Evolutionary conservation across 37 sponge, comb jelly and placozoan species (phyloP), one percentile per base, ranked within the genome.

Genomic region (Cliona cf. orientalis): DNA sequence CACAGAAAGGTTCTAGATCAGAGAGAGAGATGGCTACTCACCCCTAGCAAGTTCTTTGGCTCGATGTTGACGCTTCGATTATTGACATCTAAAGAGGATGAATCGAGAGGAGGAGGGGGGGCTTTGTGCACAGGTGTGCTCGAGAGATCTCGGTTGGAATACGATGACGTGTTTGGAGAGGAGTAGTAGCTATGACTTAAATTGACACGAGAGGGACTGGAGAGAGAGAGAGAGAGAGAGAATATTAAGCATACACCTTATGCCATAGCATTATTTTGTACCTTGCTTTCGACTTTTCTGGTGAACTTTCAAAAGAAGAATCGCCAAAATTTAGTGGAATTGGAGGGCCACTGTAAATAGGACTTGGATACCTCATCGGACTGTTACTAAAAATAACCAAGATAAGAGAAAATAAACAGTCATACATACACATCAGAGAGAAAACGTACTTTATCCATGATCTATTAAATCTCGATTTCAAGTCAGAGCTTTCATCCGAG

Each of bases 41-140:
- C 89, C 64, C 80, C 76, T 68, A 84, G 58, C 1, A 90, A 45
- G 55, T 84, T 90, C 41, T 80, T 84, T 19, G 84, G 85, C n/a
- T 64, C 90, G 34, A 79, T 37, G 32, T 17, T 44, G 5, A 69
- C 36, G 11, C 39, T 65, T 31, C 66, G 64, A 4, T 25, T 62
- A 4, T 28, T 61, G 2, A 21, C n/a, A 6, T 6, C n/a, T n/a
- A n/a, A n/a, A n/a, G n/a, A n/a, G n/a, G n/a, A n/a, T n/a, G n/a
- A n/a, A n/a, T 61, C 5, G 26, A 22, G 63, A 61, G 5, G 67
- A 14, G 43, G 14, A 17, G 66, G 45, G 21, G 33, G 33, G 2
- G 72, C 58, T 57, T 74, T 46, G 40, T 64, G 46, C 41, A 26
- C 22, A 39, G 72, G 72, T 45, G 58, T 65, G 29, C 42, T 33